Evolutionary conservation across 2,797 vertebrate genomes (phyloP), one percentile per base, ranked within the genome.

Genomic region (Holocentrus rufus): DNA sequence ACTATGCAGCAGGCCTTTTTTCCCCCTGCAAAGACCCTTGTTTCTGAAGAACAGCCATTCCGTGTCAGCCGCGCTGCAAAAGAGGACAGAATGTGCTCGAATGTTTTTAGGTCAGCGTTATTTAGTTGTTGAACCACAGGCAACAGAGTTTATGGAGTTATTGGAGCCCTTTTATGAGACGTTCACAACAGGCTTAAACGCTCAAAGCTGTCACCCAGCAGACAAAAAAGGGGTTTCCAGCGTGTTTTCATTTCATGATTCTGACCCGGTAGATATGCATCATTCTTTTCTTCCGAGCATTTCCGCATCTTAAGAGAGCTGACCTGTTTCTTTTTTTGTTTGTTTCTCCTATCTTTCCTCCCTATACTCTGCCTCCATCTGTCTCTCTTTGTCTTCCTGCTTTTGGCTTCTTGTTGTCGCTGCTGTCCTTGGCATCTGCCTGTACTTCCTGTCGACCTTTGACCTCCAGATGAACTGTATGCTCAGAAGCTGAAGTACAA

Each of bases 401-500:
- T 90, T 88, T 78, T 68, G 81, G 60, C 85, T 87, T 74, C 46
- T 81, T 58, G 86, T 79, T 86, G 72, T 85, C 65, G 81, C 77
- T 65, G 82, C 90, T 90, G 87, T 87, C 82, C 77, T 78, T 87
- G 84, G 30, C 82, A 72, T 88, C 91, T 91, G 87, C 87, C 85
- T 86, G 75, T 80, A 72, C 88, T 69, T 82, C 65, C 85, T 80
- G 80, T 83, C 68, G 88, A 85, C 89, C 89, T 88, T 34, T 59
- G 44, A 76, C 84, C 81, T 88, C 39, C 89, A 98, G 96, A 98
- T 2, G 95, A 98, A 90, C 91, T 98, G 34, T 97, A 97, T 2
- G 93, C 96, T 90, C 96, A 97, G 95, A 98, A 98, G 94, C 95
- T 98, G 88, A 98, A 98, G 93, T 96, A 96, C 94, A 98, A 96